These are phyloP conservation scores for Spodoptera picta DNA, from an alignment of 2,888 invertebrate species.

Conservation along the genomic window DNA sequence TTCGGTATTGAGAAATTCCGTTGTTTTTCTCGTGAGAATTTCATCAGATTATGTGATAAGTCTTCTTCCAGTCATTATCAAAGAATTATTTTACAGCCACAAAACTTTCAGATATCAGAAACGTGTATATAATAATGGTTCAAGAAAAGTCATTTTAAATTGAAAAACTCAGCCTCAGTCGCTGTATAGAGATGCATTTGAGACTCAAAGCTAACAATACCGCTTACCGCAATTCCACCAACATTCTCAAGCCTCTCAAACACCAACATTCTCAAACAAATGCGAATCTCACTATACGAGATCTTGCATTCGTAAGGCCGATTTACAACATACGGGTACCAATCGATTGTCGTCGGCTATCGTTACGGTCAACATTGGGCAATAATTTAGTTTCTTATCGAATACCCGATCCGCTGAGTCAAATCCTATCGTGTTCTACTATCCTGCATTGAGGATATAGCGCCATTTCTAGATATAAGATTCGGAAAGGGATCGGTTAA, in stretches of 20 bases:
- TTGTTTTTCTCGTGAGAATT: no score
- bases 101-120: no score
- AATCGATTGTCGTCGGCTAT: constrained; percentile 60
- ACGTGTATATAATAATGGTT: no score
- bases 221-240: constrained; percentile 3
- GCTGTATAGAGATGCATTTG: neutral
- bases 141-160: no score
- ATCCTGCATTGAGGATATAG: constrained; percentile 59
- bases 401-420: constrained; percentile 76
- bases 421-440: constrained; percentile 67
- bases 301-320: constrained; percentile 52
- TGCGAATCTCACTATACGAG: constrained; percentile 19
- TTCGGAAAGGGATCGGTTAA: constrained; percentile 58
- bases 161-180: no score
- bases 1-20: no score
- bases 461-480: constrained; percentile 59
- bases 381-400: constrained; percentile 84
- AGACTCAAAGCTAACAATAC: constrained; percentile 16
- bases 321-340: constrained; percentile 62
- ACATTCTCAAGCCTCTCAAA: constrained; percentile 24
- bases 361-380: constrained; percentile 74
- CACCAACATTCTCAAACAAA: no score
- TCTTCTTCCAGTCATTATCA: no score
- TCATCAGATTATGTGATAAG: no score
- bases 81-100: no score